Evolutionary conservation across 2,888 invertebrate species (phyloP), one percentile per base, ranked within the genome.

Genomic region (Ennomos quercinarius): DNA sequence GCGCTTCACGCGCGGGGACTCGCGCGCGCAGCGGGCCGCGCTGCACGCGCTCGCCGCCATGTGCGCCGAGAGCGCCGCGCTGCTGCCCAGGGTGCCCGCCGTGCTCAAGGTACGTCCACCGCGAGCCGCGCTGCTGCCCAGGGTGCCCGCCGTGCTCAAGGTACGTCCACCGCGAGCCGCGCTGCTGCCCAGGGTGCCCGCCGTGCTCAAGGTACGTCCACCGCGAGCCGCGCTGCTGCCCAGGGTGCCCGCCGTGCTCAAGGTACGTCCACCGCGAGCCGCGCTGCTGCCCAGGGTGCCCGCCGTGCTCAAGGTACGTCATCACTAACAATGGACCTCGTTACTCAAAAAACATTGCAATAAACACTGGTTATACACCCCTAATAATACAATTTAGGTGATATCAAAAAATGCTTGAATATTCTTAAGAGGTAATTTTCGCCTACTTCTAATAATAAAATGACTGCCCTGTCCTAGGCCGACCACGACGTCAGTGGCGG

Each of bases 21-120:
- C 94, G 37, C 97, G 97, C 80, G 97, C 97, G 8, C 98, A 98
- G 84, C 96, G 98, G 70, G 97, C 98, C 90, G 94, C 99, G 72
- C 94, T 99, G 75, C 97, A 99, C 77, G 99, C 99, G 58, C 95
- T 99, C 78, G 99, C 99, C 81, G 98, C 98, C 85, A 95, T 99
- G 49, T 96, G 98, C 71, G 96, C 95, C 57, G 92, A 97, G 70
- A 96, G 98, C 88, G 95, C 95, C 63, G 89, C 93, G 53, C 94
- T 99, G 74, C 94, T 99, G 94, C 94, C 96, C 59, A 98, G 98
- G 86, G 97, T 98, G 73, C 95, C 98, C 70, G 96, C 96, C 82
- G 96, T 98, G 73, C 94, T 98, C 71, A 98, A 98, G 94, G 74
- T 73, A 37, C 9, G 10, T 1, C 34, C 46, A 27, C 10, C 43